A percentile compares a stretch with the other conserved stretches of the same genome.
phyloP scores from a whole-genome alignment of 2,888 invertebrate species.

The Cosmia trapezina region DNA sequence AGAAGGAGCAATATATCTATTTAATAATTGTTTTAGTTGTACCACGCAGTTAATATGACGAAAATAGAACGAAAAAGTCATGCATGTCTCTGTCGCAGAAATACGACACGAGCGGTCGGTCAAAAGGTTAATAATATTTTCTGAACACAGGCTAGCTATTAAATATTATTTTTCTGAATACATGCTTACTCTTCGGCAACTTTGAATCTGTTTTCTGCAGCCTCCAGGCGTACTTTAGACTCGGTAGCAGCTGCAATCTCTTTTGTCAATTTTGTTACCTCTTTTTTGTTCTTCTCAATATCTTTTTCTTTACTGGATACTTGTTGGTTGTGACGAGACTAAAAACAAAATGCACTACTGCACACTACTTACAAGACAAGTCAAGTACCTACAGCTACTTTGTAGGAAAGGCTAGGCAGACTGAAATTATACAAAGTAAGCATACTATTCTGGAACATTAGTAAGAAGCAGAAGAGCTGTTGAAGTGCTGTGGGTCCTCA shows the following conservation, averaged over 20 bases:
- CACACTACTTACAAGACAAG: background rate
- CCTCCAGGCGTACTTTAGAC: conserved; percentile 89
- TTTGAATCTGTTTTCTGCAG: conserved; percentile 87
- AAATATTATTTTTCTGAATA: background rate
- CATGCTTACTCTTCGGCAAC: conserved; percentile 82
- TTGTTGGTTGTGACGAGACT: conserved; percentile 92
- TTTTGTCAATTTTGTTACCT: conserved; percentile 87
- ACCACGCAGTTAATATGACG: too few relatives aligned
- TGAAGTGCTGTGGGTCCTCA: too few relatives aligned
- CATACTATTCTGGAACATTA: background rate
- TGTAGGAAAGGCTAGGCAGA: background rate
- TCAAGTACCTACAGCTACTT: background rate
- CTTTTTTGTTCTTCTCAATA: conserved; percentile 89
- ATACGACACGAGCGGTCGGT: too few relatives aligned
- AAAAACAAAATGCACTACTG: conserved; percentile 45
- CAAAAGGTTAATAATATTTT: background rate
- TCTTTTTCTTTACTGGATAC: conserved; percentile 91
- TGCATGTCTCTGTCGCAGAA: too few relatives aligned
- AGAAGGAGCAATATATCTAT: too few relatives aligned
- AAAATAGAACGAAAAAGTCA: too few relatives aligned
- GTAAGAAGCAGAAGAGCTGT: background rate
- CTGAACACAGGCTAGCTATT: too few relatives aligned
- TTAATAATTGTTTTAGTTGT: too few relatives aligned
- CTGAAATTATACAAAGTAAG: background rate
- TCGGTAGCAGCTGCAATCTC: conserved; percentile 91